These are phyloP conservation scores for Agrochola macilenta DNA, from an alignment of 2,888 invertebrate species.

Conservation along the genomic window DNA sequence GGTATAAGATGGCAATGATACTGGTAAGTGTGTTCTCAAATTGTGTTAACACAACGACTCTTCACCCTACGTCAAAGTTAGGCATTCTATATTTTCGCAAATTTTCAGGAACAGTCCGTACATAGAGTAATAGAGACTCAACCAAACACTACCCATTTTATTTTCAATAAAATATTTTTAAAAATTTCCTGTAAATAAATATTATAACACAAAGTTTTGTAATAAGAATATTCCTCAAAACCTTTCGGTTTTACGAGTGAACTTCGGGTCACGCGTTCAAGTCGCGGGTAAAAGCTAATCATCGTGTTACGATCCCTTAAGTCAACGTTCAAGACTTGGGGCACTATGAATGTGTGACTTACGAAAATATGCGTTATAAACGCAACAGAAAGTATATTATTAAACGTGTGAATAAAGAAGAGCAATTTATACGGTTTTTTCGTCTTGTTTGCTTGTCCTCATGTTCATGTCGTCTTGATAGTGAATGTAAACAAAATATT, in stretches of 20 bases:
- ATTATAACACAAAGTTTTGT: neutral
- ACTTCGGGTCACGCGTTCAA: constrained; percentile 12
- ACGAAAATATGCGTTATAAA: neutral
- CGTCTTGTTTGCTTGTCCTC: neutral
- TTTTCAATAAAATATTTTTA: neutral
- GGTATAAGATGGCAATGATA: neutral
- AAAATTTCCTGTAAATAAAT: neutral
- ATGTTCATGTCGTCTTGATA: neutral
- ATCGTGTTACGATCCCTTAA: neutral
- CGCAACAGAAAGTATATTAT: neutral
- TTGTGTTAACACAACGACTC: constrained; percentile 3
- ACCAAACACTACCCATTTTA: neutral
- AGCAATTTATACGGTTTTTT: neutral
- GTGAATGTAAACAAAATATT: no score
- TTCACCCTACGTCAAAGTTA: neutral
- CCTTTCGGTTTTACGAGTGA: constrained; percentile 6
- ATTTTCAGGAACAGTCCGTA: neutral
- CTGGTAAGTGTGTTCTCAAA: neutral
- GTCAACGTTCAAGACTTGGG: neutral
- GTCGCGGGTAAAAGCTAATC: constrained; percentile 13
- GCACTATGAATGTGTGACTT: neutral
- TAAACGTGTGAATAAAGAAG: neutral
- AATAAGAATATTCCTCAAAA: constrained; percentile 18
- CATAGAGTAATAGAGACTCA: neutral
- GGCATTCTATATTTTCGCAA: neutral